Evolutionary conservation across 2,113 vertebrate species (phyloP).

Genomic region (Porphyrio hochstetteri): DNA sequence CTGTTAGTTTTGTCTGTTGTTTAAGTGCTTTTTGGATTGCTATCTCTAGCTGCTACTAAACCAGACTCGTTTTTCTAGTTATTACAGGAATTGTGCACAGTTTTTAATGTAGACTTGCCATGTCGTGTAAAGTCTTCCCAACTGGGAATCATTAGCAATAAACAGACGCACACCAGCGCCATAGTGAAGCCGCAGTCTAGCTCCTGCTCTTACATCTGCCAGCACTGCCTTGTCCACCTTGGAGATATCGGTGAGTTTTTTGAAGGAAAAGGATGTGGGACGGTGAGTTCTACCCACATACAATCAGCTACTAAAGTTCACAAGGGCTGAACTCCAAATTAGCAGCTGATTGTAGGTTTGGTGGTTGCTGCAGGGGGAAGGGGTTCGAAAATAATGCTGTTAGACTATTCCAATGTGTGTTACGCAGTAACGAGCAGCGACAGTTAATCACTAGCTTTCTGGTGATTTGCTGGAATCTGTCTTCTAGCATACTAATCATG

Average conservation of each 20-base stretch:
- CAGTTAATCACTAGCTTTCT: constrained; percentile 19
- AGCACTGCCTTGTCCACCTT: constrained; percentile 99
- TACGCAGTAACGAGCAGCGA: background rate
- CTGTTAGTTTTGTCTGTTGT: background rate
- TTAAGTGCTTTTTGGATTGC: background rate
- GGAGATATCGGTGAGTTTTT: constrained; percentile 94
- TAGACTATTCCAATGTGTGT: background rate
- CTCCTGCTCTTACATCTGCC: constrained; percentile 99
- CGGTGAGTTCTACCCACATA: background rate
- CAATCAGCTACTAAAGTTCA: background rate
- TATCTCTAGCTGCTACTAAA: background rate
- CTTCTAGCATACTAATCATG: background rate
- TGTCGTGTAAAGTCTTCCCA: constrained; percentile 97
- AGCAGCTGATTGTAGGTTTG: background rate
- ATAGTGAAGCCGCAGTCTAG: constrained; percentile 98
- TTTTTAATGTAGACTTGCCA: constrained; percentile 98
- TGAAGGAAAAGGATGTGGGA: background rate
- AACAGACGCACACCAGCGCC: constrained; percentile 86
- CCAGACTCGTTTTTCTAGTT: constrained; percentile 75
- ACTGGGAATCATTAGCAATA: constrained; percentile 98
- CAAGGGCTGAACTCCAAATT: background rate
- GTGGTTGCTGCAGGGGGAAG: background rate
- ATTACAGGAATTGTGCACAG: constrained; percentile 96
- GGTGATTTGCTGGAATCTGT: constrained; percentile 4
- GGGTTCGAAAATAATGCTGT: background rate